These are phyloP conservation scores for Lasaia peninsularis DNA, from an alignment of 1,140 invertebrate species.

Conservation along the genomic window DNA sequence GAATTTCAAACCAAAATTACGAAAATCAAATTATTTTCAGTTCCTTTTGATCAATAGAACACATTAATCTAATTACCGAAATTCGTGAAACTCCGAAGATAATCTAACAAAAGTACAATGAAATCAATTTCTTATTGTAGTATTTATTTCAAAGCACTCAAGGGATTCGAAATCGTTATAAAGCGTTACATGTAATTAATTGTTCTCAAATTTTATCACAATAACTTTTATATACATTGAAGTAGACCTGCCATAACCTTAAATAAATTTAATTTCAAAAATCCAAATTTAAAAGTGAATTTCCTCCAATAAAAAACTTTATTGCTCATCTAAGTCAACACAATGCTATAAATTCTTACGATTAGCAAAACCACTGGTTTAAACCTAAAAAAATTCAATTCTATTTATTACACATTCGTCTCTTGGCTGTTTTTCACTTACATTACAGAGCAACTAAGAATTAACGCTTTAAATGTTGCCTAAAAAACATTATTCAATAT, in stretches of 20 bases:
- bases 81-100: conserved; percentile 24
- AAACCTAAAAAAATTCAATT: too few species aligned
- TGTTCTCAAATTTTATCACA: conserved; percentile 16
- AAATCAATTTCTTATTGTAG: conserved; percentile 37
- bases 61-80: conserved; percentile 27
- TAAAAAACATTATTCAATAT: too few species aligned
- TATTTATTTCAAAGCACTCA: conserved; percentile 45
- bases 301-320: too few species aligned
- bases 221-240: neutral
- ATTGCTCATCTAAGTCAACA: too few species aligned
- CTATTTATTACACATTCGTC: too few species aligned
- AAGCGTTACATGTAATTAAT: conserved; percentile 63
- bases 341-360: too few species aligned
- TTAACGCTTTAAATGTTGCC: too few species aligned
- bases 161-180: conserved; percentile 43
- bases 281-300: too few species aligned
- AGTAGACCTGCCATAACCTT: neutral
- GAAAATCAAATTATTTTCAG: neutral
- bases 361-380: too few species aligned
- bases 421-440: too few species aligned
- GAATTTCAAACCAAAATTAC: neutral
- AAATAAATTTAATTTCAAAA: too few species aligned
- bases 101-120: conserved; percentile 39
- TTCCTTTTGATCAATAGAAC: conserved; percentile 12
- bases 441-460: too few species aligned